Conservation (phyloP, 2,888 invertebrate species). For the Meghimatium bilineatum region DNA sequence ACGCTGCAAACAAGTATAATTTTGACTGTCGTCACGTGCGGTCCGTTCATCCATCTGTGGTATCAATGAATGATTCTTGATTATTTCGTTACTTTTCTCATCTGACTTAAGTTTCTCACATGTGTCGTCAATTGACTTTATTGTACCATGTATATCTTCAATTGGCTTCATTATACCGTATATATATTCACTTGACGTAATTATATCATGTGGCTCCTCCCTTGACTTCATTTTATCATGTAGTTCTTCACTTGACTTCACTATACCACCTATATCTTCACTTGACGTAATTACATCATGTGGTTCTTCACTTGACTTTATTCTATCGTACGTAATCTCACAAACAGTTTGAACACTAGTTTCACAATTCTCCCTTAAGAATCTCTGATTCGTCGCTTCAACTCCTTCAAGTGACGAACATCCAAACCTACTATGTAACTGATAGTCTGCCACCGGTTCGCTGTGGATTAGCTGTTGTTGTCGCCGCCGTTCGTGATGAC, state of each 20-base stretch:
- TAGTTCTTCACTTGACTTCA: no score
- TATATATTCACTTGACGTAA: no score
- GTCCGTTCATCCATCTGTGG: no score
- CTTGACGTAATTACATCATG: no score
- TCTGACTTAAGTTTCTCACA: no score
- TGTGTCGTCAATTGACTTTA: no score
- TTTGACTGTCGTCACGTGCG: not conserved
- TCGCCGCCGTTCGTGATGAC: not conserved
- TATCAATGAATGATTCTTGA: no score
- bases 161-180: not conserved
- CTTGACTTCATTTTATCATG: no score
- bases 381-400: not conserved
- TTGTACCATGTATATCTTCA: no score
- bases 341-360: not conserved
- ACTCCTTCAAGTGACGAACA: not conserved
- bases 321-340: not conserved
- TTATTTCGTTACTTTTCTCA: no score
- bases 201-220: no score
- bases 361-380: not conserved
- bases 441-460: not conserved
- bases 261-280: no score
- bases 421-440: not conserved
- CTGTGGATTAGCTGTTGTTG: not conserved
- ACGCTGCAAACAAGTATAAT: not conserved
- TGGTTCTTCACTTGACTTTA: not conserved